phyloP scores from a whole-genome alignment of 92 coral and sea anemone species.

The Porites lobata region DNA sequence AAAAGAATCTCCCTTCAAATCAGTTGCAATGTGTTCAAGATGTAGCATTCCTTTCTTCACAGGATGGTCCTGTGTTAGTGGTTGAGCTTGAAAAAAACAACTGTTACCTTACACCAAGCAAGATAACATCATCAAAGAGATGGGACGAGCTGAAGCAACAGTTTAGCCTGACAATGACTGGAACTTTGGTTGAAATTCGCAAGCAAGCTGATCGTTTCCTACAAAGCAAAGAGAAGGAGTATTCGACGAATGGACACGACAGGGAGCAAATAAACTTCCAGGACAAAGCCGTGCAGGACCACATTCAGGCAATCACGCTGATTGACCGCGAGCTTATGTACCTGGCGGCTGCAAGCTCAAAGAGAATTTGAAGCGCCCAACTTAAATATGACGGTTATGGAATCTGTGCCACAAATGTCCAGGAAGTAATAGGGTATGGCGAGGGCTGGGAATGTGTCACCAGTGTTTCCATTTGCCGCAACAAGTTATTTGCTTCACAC shows the following conservation, averaged over 20 bases:
- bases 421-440: constrained; percentile 13
- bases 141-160: not conserved
- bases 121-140: not conserved
- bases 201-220: constrained; percentile 1
- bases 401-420: constrained; percentile 22
- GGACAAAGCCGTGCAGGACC: constrained; percentile 8
- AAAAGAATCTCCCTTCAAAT: constrained; percentile 35
- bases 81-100: constrained; percentile 1
- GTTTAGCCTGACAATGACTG: not conserved
- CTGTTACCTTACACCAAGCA: not conserved
- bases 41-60: constrained; percentile 50
- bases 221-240: constrained; percentile 11
- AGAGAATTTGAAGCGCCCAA: constrained; percentile 21
- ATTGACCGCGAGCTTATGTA: constrained; percentile 54
- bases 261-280: constrained; percentile 21
- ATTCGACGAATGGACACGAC: constrained; percentile 6
- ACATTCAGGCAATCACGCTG: constrained; percentile 42
- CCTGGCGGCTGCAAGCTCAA: constrained; percentile 34
- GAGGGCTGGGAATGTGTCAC: constrained; percentile 37
- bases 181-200: constrained; percentile 25
- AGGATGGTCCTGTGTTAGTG: constrained; percentile 45
- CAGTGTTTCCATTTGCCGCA: constrained; percentile 54
- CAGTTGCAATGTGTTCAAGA: not conserved
- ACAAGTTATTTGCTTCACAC: constrained; percentile 29
- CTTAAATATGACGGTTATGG: constrained; percentile 59